phyloP scores from a whole-genome alignment of 2,113 vertebrate genomes.

The Nyctereutes procyonoides region DNA sequence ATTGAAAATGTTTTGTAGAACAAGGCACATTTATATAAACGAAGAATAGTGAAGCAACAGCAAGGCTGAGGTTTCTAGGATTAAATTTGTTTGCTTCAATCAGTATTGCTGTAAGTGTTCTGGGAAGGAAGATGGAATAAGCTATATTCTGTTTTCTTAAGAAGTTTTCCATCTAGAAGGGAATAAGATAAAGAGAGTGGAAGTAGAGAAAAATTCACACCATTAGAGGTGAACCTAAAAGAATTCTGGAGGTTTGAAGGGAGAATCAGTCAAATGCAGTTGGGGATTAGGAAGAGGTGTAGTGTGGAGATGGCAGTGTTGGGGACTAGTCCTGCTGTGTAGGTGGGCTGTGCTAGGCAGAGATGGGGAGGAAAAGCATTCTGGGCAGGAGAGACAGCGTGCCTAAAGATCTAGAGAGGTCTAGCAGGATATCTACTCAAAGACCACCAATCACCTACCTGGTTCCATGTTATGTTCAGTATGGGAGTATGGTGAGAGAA shows the following conservation, averaged over 20 bases:
- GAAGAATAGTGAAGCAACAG: constrained; percentile 8
- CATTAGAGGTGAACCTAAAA: neutral
- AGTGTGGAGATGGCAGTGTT: neutral
- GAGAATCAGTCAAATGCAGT: neutral
- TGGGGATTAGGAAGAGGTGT: neutral
- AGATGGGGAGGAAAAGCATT: neutral
- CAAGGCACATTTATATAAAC: constrained; percentile 20
- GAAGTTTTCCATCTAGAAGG: neutral
- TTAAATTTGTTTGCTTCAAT: constrained; percentile 36
- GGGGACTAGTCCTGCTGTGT: neutral
- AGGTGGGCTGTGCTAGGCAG: neutral
- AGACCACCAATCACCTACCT: neutral
- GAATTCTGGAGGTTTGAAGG: neutral
- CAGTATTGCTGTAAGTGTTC: neutral
- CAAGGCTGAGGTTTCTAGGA: neutral
- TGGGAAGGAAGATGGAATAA: neutral
- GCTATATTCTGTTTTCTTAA: neutral
- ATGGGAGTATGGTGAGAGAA: neutral
- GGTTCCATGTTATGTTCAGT: neutral
- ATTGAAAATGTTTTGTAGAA: constrained; percentile 52
- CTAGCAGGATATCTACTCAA: neutral
- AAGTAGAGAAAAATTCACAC: neutral
- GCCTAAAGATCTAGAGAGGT: neutral
- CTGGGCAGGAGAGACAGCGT: neutral
- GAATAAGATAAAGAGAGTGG: neutral